Evolutionary conservation across 2,113 vertebrate species (phyloP).

Genomic region (Shinisaurus crocodilurus): DNA sequence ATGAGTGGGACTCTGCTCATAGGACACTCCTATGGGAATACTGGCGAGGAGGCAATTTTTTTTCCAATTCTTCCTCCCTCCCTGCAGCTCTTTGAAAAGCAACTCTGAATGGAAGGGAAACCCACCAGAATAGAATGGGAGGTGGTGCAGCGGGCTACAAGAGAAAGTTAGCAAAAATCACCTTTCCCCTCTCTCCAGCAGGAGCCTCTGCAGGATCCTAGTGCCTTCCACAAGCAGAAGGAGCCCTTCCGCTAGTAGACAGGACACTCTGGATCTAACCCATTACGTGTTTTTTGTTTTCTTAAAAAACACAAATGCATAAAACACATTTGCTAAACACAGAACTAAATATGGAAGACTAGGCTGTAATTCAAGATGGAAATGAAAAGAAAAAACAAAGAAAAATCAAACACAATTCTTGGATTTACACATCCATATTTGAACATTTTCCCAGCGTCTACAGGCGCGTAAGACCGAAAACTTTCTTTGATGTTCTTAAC

Average conservation of each 20-base stretch:
- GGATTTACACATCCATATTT: slow-evolving; percentile 45
- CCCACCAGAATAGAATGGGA: background rate
- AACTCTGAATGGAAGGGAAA: background rate
- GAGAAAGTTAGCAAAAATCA: background rate
- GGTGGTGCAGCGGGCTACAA: background rate
- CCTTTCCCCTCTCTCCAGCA: background rate
- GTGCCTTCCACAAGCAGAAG: background rate
- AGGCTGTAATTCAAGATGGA: background rate
- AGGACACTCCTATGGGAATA: background rate
- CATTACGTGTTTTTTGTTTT: background rate
- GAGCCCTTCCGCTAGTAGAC: background rate
- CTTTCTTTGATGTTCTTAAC: background rate
- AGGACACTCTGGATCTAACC: background rate
- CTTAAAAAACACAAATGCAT: background rate
- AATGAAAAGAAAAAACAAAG: slow-evolving; percentile 11
- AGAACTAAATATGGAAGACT: background rate
- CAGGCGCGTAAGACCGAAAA: background rate
- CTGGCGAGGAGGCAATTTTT: background rate
- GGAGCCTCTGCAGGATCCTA: no score
- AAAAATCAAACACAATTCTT: slow-evolving; percentile 27
- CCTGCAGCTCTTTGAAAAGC: background rate
- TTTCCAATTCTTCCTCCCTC: background rate
- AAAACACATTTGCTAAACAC: background rate
- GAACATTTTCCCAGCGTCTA: slow-evolving; percentile 52
- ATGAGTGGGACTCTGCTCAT: background rate